phyloP scores from a whole-genome alignment of 1,140 invertebrate species.

The Meloidogyne hapla region DNA sequence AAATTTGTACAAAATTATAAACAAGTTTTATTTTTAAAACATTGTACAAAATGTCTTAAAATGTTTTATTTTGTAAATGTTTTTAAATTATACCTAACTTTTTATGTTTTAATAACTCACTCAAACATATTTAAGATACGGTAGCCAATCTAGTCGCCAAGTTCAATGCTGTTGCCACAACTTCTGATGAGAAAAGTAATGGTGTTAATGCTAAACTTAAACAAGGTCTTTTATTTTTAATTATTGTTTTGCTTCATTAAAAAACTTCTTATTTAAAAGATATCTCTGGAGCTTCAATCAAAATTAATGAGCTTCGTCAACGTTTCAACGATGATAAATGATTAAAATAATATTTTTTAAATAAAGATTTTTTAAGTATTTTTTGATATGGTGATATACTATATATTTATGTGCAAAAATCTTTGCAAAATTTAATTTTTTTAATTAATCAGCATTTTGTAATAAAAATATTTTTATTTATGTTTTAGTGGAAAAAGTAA shows the following conservation, averaged over 20 bases:
- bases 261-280: not conserved
- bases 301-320: slow-evolving; percentile 1
- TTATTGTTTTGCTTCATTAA: not conserved
- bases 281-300: not conserved
- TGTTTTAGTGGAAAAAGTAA: too few relatives aligned
- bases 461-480: too few relatives aligned
- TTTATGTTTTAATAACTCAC: too few relatives aligned
- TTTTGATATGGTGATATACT: not conserved
- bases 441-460: too few relatives aligned
- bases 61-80: too few relatives aligned
- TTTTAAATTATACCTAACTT: too few relatives aligned
- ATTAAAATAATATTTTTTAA: not conserved
- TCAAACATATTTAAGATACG: not conserved
- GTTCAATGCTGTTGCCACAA: not conserved
- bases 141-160: not conserved
- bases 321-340: not conserved
- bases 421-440: too few relatives aligned
- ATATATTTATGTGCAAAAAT: too few relatives aligned
- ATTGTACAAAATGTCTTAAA: too few relatives aligned
- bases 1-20: too few relatives aligned
- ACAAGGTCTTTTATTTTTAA: not conserved
- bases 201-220: not conserved
- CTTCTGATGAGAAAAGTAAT: not conserved
- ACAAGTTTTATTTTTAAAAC: not conserved
- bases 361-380: not conserved